Evolutionary conservation across 2,888 invertebrate species (phyloP).

Genomic region (Anarsia innoxiella): DNA sequence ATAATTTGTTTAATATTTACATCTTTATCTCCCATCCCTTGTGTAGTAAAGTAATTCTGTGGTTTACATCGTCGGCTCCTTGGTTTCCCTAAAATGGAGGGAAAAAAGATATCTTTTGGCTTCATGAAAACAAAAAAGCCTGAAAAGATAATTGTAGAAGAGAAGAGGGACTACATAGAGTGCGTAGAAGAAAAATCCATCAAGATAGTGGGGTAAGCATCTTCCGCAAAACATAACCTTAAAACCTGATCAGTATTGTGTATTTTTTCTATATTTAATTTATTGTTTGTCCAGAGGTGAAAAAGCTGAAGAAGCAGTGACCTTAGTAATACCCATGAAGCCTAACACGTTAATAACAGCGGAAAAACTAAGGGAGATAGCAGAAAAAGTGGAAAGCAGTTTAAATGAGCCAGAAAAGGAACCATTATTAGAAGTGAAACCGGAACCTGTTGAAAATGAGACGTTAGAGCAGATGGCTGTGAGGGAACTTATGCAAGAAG

Average conservation of each 20-base stretch:
- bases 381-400: conserved; percentile 63
- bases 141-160: conserved; percentile 52
- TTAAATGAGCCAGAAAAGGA: conserved; percentile 64
- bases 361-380: conserved; percentile 61
- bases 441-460: conserved; percentile 34
- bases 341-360: conserved; percentile 72
- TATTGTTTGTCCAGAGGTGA: conserved; percentile 54
- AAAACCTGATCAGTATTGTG: background rate
- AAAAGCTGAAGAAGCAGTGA: conserved; percentile 64
- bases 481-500: conserved; percentile 80
- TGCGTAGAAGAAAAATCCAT: conserved; percentile 85
- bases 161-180: conserved; percentile 82
- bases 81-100: conserved; percentile 76
- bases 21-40: no score
- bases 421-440: conserved; percentile 9
- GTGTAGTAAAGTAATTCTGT: no score
- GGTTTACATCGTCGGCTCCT: no score
- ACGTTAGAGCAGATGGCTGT: conserved; percentile 82
- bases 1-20: no score
- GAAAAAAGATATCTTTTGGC: conserved; percentile 87
- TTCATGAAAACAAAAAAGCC: conserved; percentile 80
- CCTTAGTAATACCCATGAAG: conserved; percentile 80
- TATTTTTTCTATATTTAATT: background rate
- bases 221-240: conserved; percentile 17
- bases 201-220: conserved; percentile 82